Evolutionary conservation across 2,888 invertebrate genomes (phyloP), one percentile per base, ranked within the genome.

Genomic region (Polyploca ridens): DNA sequence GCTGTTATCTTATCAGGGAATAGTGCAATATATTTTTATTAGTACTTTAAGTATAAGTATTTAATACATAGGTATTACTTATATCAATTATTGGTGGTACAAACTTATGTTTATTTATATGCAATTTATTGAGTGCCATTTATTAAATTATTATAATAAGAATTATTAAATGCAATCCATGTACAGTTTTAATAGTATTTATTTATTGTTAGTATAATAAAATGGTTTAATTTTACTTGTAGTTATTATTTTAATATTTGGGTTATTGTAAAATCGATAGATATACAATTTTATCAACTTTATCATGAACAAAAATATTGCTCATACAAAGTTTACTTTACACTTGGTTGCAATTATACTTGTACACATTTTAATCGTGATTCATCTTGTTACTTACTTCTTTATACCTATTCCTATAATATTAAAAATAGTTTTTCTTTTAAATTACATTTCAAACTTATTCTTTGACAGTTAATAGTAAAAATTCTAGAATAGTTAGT

Each of bases 311-410:
- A 38, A 4, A n/a, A n/a, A 49, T 3, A 49, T 49, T 49, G 16
- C 16, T 19, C 54, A 19, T 3, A 19, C 54, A 19, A 0, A n/a
- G 27, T 27, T 27, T 27, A 27, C 19, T 2, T 16, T 54, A 54
- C 54, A 54, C 54, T 19, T 54, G 54, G 14, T 54, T 19, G 54
- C 63, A 38, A 58, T 75, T 68, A 69, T 71, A 66, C 63, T 68
- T 3, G 19, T 10, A 54, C 8, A 10, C 10, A n/a, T 54, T 54
- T 19, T 19, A 5, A 13, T 41, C 1, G 13, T 41, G 13, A 41
- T 13, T 41, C 0, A 5, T 13, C 3, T 41, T 13, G 3, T 41
- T 5, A 6, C 41, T 13, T 13, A 3, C 13, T 13, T 13, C 3
- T n/a, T n/a, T 41, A 13, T 11, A 41, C 13, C 10, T 10, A 10